A percentile compares a stretch with the other conserved stretches of the same genome.
These are phyloP conservation scores for Saccostrea glomerata DNA, from an alignment of 1,140 invertebrate species.

Conservation along the genomic window DNA sequence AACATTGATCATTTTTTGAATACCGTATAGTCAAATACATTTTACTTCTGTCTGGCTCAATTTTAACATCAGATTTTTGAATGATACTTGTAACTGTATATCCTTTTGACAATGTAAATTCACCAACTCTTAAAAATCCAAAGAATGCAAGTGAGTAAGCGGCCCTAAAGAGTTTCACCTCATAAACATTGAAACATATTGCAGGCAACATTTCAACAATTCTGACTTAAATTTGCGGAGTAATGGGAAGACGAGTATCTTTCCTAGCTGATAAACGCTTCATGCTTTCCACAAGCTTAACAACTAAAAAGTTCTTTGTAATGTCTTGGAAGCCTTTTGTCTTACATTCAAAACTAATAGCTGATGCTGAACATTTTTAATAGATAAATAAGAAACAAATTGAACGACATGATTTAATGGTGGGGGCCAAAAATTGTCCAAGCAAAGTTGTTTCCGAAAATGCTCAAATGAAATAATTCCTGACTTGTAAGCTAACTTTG, in stretches of 20 bases:
- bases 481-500: too few species aligned
- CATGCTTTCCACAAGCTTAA: slow-evolving; percentile 8
- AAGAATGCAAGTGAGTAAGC: slow-evolving; percentile 15
- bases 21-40: background rate
- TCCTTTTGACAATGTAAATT: background rate
- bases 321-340: too few species aligned
- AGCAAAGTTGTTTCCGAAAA: too few species aligned
- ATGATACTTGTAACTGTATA: background rate
- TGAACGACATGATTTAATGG: background rate
- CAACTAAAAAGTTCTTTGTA: slow-evolving; percentile 23
- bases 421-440: background rate
- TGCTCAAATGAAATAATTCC: too few species aligned
- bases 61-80: background rate
- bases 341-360: too few species aligned
- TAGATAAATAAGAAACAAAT: background rate
- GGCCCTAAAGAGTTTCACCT: background rate
- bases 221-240: background rate
- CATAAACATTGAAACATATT: slow-evolving; percentile 2
- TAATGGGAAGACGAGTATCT: slow-evolving; percentile 19
- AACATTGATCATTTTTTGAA: slow-evolving; percentile 17
- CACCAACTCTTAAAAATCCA: slow-evolving; percentile 31
- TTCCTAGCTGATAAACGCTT: background rate
- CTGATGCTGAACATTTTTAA: background rate
- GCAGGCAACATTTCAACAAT: slow-evolving; percentile 15
- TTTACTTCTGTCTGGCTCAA: background rate